Conservation (phyloP, 2,888 invertebrate genomes). For the Drosophila infuscata region DNA sequence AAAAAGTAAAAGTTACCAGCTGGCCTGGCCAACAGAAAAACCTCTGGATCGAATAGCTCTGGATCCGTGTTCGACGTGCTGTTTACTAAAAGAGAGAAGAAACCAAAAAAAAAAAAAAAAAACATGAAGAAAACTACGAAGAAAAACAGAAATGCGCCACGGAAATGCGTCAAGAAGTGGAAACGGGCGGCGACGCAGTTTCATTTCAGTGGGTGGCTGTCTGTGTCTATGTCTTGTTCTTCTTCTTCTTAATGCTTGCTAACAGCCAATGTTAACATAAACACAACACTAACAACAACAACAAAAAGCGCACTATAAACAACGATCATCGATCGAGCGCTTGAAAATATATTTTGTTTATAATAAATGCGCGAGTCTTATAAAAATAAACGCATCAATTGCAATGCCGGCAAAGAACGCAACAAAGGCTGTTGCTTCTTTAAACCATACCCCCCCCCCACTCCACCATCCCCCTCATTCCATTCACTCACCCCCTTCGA, state of each 20-base stretch:
- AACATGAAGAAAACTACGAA: not conserved
- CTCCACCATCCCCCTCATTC: not conserved
- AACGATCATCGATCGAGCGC: constrained; percentile 25
- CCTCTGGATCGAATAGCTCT: constrained; percentile 11
- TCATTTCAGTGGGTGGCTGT: constrained; percentile 48
- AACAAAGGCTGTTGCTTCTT: constrained; percentile 14
- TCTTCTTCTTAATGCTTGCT: constrained; percentile 28
- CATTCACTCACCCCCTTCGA: not conserved
- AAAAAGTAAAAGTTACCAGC: constrained; percentile 70
- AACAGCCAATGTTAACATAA: constrained; percentile 76
- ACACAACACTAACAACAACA: constrained; percentile 39
- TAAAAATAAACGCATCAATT: constrained; percentile 74
- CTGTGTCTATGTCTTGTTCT: not conserved
- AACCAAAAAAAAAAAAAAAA: constrained; percentile 9
- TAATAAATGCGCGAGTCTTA: constrained; percentile 74
- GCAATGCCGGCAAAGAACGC: constrained; percentile 49
- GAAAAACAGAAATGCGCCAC: constrained; percentile 38
- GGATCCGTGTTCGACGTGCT: constrained; percentile 40
- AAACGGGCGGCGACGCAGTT: constrained; percentile 25
- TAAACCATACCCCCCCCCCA: not conserved
- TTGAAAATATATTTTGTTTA: constrained; percentile 63
- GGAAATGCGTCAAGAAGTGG: constrained; percentile 68
- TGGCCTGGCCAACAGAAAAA: constrained; percentile 4
- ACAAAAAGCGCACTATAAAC: constrained; percentile 35
- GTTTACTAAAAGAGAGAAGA: constrained; percentile 64